phyloP scores from a whole-genome alignment of 2,888 invertebrate genomes.

The Tuberolachnus salignus region DNA sequence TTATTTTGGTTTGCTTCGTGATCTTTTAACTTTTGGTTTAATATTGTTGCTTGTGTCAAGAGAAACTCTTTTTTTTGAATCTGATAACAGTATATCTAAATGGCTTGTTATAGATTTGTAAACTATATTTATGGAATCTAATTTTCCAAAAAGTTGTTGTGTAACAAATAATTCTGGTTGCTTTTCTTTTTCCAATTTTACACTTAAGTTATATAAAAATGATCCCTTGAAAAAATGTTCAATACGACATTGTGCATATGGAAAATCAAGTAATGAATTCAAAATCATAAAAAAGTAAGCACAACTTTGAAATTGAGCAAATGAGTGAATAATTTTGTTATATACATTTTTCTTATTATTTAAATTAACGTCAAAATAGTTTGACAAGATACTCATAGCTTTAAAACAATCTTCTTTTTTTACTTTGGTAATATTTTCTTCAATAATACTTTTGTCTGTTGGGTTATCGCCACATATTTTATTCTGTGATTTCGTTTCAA shows the following conservation, averaged over 20 bases:
- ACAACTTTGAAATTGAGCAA: constrained; percentile 73
- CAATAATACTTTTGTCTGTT: constrained; percentile 3
- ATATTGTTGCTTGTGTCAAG: background rate
- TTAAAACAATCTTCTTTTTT: constrained; percentile 31
- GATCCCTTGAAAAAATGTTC: constrained; percentile 76
- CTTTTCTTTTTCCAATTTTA: constrained; percentile 43
- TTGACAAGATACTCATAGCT: constrained; percentile 8
- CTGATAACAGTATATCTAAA: background rate
- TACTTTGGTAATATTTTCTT: constrained; percentile 27
- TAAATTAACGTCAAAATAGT: background rate
- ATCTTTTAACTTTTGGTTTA: background rate
- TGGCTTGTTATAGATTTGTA: constrained; percentile 21
- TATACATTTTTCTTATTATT: constrained; percentile 23
- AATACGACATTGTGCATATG: constrained; percentile 67
- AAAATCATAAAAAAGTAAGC: constrained; percentile 68
- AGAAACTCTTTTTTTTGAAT: constrained; percentile 5
- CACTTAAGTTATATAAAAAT: constrained; percentile 74
- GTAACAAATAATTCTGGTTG: constrained; percentile 28
- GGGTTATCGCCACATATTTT: background rate
- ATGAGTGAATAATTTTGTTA: constrained; percentile 67
- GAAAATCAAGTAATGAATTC: constrained; percentile 71
- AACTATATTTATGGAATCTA: constrained; percentile 36
- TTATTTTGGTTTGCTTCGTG: background rate
- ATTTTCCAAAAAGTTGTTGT: background rate
- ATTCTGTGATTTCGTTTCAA: background rate